These are phyloP conservation scores for Armadillidium nasatum DNA, from an alignment of 1,140 invertebrate species.

Conservation along the genomic window DNA sequence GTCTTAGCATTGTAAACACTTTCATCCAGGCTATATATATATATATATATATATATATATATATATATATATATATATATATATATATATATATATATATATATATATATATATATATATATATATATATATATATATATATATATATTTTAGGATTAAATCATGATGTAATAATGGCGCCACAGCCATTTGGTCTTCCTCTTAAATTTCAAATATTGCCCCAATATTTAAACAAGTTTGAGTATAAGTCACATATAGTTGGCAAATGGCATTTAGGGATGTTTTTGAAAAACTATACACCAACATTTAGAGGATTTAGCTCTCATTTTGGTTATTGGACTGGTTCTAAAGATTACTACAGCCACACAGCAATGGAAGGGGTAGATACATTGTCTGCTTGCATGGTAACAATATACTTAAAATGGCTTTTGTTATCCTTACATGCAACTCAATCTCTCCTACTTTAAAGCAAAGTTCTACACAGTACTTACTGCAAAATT, in stretches of 20 bases:
- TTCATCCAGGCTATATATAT: too few species aligned
- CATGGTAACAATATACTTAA: too few species aligned
- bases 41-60: too few species aligned
- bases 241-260: not conserved
- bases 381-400: not conserved
- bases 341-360: conserved; percentile 60
- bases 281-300: conserved; percentile 58
- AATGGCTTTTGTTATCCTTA: not conserved
- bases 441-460: not conserved
- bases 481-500: not conserved
- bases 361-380: conserved; percentile 44
- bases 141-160: not conserved
- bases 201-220: conserved; percentile 1
- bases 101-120: too few species aligned
- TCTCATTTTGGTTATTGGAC: conserved; percentile 62
- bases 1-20: too few species aligned
- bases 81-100: too few species aligned
- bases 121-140: too few species aligned
- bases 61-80: too few species aligned
- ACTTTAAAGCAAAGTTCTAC: not conserved
- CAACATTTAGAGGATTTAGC: conserved; percentile 49
- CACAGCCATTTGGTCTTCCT: conserved; percentile 10
- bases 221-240: not conserved
- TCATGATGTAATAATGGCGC: not conserved
- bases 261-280: conserved; percentile 49